A percentile compares a stretch with the other conserved stretches of the same genome.
Conservation (phyloP, 2,113 vertebrate genomes). For the Carettochelys insculpta region DNA sequence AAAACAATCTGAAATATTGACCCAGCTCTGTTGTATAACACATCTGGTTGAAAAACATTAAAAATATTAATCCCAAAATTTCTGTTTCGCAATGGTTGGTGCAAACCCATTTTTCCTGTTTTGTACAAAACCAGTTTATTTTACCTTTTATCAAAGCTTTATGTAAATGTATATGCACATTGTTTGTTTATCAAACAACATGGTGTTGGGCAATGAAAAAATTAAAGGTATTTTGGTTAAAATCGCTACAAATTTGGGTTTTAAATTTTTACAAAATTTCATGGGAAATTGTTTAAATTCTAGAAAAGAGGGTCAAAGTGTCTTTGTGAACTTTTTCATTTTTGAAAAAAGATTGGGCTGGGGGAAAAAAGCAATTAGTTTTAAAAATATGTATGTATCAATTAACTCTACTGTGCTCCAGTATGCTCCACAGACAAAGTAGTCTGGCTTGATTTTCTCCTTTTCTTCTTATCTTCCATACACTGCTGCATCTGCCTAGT, state of each 20-base stretch:
- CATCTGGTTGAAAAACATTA: background rate
- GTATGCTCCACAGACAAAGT: no score
- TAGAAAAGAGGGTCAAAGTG: background rate
- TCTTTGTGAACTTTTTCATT: background rate
- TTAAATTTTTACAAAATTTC: background rate
- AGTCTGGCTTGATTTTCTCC: background rate
- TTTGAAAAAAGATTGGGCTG: background rate
- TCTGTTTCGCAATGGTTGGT: background rate
- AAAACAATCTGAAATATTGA: background rate
- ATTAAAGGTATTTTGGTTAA: background rate
- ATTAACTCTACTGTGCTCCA: no score
- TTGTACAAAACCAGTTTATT: background rate
- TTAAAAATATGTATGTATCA: no score
- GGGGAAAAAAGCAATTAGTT: no score
- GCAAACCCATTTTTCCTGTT: background rate
- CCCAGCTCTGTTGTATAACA: background rate
- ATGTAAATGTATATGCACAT: background rate
- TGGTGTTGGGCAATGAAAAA: background rate
- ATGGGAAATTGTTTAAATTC: background rate
- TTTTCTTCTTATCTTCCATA: background rate
- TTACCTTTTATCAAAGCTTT: background rate
- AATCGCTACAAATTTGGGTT: background rate
- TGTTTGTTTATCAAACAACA: background rate
- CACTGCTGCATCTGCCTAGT: background rate
- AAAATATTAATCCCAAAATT: background rate